Base-by-base conservation (phyloP, 2,797 vertebrate genomes). In the Gymnodraco acuticeps region DNA sequence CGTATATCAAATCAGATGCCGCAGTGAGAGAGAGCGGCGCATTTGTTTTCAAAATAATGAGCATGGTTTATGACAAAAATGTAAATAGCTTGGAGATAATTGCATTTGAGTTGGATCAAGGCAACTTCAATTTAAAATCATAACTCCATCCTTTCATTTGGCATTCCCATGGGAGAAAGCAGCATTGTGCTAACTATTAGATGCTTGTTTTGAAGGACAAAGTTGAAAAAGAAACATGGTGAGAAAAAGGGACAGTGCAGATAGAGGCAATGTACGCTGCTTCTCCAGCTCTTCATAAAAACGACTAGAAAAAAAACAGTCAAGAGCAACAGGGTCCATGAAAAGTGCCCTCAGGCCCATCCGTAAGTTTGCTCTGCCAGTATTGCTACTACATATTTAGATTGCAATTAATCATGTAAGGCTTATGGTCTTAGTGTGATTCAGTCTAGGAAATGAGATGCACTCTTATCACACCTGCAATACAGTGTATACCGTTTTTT, bases 41-140 rank as follows among this genome's bases (percentile, higher is more conserved):
- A 64, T 90, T 92, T 91, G 88, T 92, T 93, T 93, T 86, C 82
- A 87, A 91, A 93, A 92, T 92, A 92, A 93, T 89, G 87, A 93
- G 88, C 52, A 64, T 58, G 66, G 80, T 89, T 92, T 90, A 92
- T 92, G 90, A 92, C 89, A 83, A 92, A 92, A 92, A 91, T 93
- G 91, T 90, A 93, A 93, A 94, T 92, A 89, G 90, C 91, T 90
- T 48, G 58, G 75, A 92, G 88, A 93, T 93, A 92, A 94, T 94
- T 93, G 85, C 75, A 71, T 94, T 93, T 86, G 74, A 91, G 87
- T 89, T 88, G 84, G 77, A 91, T 93, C 83, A 91, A 91, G 87
- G 89, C 85, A 87, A 86, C 86, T 88, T 60, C 87, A 88, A 92
- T 93, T 89, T 90, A 82, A 88, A 92, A 88, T 90, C 84, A 85